Conservation (phyloP, 35 echinoderm and acorn worm species). For the Patiria miniata region DNA sequence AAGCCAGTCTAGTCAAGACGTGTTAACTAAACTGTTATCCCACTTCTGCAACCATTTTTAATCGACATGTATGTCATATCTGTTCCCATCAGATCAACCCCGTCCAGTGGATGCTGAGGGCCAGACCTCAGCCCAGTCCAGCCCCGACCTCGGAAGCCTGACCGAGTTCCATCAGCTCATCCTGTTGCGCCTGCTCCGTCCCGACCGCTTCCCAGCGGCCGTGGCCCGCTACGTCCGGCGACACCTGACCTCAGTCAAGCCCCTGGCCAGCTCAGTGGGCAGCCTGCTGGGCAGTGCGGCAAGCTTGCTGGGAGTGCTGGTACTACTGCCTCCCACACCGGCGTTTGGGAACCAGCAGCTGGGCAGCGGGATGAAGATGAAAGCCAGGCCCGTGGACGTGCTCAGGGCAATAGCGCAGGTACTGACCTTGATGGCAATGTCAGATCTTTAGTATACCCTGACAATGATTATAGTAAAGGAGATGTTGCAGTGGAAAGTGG, state of each 20-base stretch:
- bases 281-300: slow-evolving; percentile 64
- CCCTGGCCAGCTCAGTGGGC: slow-evolving; percentile 55
- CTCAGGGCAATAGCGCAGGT: slow-evolving; percentile 80
- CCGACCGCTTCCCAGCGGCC: slow-evolving; percentile 71
- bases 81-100: slow-evolving; percentile 22
- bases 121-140: slow-evolving; percentile 57
- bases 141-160: slow-evolving; percentile 77
- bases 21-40: too few relatives aligned
- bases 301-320: slow-evolving; percentile 65
- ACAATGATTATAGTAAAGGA: too few relatives aligned
- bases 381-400: slow-evolving; percentile 49
- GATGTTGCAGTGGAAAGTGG: too few relatives aligned
- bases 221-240: slow-evolving; percentile 62
- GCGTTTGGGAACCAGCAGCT: slow-evolving; percentile 62
- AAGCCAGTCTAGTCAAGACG: too few relatives aligned
- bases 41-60: too few relatives aligned
- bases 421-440: too few relatives aligned
- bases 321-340: slow-evolving; percentile 84
- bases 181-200: slow-evolving; percentile 74
- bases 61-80: neutral
- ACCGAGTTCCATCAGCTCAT: slow-evolving; percentile 96
- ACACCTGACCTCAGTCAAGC: slow-evolving; percentile 86
- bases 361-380: slow-evolving; percentile 65
- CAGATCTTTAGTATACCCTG: too few relatives aligned
- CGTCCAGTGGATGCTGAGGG: slow-evolving; percentile 43